These are phyloP conservation scores for Cephus cinctus DNA, from an alignment of 1,140 invertebrate genomes.

Conservation along the genomic window DNA sequence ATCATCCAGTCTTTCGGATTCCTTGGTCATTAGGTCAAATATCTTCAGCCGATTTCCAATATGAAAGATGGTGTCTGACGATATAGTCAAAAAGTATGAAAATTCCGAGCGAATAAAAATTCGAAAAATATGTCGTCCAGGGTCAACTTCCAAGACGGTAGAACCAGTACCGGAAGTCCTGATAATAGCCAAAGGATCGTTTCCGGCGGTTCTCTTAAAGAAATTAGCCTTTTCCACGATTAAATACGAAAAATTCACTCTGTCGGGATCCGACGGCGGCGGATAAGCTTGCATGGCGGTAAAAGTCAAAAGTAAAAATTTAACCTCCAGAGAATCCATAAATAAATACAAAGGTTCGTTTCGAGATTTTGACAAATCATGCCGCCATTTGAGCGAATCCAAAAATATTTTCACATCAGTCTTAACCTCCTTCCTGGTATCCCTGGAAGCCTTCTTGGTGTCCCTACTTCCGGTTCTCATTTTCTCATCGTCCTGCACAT, in stretches of 20 bases:
- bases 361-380: slow-evolving; percentile 17
- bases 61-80: slow-evolving; percentile 34
- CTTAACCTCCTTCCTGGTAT: neutral
- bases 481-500: slow-evolving; percentile 1
- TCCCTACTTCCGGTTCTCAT: slow-evolving; percentile 11
- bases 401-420: too few species aligned
- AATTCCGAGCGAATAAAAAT: slow-evolving; percentile 34
- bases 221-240: slow-evolving; percentile 33
- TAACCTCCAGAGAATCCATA: slow-evolving; percentile 35
- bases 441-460: slow-evolving; percentile 6
- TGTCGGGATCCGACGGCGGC: neutral
- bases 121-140: slow-evolving; percentile 35
- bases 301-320: slow-evolving; percentile 41
- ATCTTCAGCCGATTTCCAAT: slow-evolving; percentile 34
- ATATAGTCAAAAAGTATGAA: slow-evolving; percentile 26
- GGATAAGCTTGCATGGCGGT: neutral
- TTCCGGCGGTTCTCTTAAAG: slow-evolving; percentile 19
- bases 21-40: slow-evolving; percentile 32
- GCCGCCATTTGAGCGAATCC: slow-evolving; percentile 15
- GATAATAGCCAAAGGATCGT: slow-evolving; percentile 18
- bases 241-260: slow-evolving; percentile 8
- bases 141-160: slow-evolving; percentile 28
- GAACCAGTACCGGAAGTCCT: slow-evolving; percentile 31
- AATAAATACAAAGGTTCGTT: slow-evolving; percentile 48
- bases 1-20: slow-evolving; percentile 20